Conservation (phyloP, 2,113 vertebrate species). For the Nycticebus coucang region DNA sequence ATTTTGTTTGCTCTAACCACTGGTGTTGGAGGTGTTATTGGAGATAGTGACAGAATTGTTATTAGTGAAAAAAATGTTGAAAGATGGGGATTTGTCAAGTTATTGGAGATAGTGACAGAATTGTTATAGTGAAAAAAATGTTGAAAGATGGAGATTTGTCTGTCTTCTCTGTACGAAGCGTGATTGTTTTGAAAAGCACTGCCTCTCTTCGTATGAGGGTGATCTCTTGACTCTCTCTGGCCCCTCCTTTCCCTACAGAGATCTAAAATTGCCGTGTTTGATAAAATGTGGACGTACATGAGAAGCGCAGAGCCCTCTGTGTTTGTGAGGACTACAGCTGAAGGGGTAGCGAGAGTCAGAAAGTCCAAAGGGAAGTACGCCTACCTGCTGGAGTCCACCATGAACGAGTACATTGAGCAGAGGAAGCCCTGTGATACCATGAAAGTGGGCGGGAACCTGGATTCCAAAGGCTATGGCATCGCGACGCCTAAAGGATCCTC, state of each 20-base stretch:
- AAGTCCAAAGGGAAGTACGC: slow-evolving; percentile 99
- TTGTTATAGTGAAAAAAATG: not conserved
- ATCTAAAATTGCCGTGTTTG: slow-evolving; percentile 99
- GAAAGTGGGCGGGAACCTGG: slow-evolving; percentile 99
- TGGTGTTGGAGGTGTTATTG: not conserved
- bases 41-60: not conserved
- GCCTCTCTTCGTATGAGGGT: not conserved
- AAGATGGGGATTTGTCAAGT: not conserved
- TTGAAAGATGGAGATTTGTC: not conserved
- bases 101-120: not conserved
- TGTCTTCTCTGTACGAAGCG: fast-evolving
- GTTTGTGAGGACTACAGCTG: slow-evolving; percentile 99
- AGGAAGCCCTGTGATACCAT: slow-evolving; percentile 99
- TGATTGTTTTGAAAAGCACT: not conserved
- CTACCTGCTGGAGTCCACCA: slow-evolving; percentile 99
- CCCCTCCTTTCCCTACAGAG: slow-evolving; percentile 88
- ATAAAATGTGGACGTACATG: slow-evolving; percentile 99
- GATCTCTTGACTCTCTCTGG: not conserved
- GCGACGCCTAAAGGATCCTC: slow-evolving; percentile 99
- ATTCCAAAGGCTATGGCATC: slow-evolving; percentile 99
- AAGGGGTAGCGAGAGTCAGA: slow-evolving; percentile 96
- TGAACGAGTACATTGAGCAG: slow-evolving; percentile 99
- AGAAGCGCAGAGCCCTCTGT: slow-evolving; percentile 98
- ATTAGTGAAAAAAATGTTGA: not conserved
- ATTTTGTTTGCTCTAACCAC: not conserved